Base-by-base conservation (phyloP, 2,113 vertebrate genomes). In the Peromyscus leucopus region DNA sequence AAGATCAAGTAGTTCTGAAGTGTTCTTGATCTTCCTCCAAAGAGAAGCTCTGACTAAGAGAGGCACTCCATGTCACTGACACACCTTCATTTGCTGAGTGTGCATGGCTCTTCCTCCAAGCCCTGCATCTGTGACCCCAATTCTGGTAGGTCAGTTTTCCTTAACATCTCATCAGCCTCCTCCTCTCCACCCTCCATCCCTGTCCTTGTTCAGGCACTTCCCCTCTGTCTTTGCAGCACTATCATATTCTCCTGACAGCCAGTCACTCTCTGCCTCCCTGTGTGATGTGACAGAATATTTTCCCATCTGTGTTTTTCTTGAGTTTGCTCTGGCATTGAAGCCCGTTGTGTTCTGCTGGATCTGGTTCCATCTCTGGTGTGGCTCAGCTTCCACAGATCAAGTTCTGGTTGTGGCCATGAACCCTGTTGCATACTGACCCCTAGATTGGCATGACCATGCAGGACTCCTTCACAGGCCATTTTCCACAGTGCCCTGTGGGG, bases 51-150 rank as follows among this genome's bases (percentile, higher is more conserved):
- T 2, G 3, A 61, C 22, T 61, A 42, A 63, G 33, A 71, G 51
- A 36, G 63, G 17, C 22, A 33, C 1, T 5, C 0, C 6, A 0
- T 28, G 7, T 15, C 15, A 57, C 12, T 19, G 33, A 42, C 63
- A n/a, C 10, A 74, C 2, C 8, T 51, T 36, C 46, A 78, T 80
- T 94, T 88, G 12, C n/a, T 26, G 31, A 57, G 16, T 90, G 31
- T 36, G 69, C 42, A 11, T 67, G 57, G 24, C 4, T 67, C 55
- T 69, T 69, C 7, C 28, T 24, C 26, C 46, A 57, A 72, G 51
- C 78, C 72, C 90, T 22, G 39, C 5, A 90, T 11, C 51, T 51
- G 61, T 39, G 39, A 46, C 57, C 31, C 48, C 48, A 36, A 39
- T 12, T 39, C 4, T 24, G 46, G 11, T 42, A 46, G 9, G 51